A percentile compares a stretch with the other conserved stretches of the same genome.
These are phyloP conservation scores for Aselliscus stoliczkanus DNA, from an alignment of 2,797 vertebrate species.

Conservation along the genomic window DNA sequence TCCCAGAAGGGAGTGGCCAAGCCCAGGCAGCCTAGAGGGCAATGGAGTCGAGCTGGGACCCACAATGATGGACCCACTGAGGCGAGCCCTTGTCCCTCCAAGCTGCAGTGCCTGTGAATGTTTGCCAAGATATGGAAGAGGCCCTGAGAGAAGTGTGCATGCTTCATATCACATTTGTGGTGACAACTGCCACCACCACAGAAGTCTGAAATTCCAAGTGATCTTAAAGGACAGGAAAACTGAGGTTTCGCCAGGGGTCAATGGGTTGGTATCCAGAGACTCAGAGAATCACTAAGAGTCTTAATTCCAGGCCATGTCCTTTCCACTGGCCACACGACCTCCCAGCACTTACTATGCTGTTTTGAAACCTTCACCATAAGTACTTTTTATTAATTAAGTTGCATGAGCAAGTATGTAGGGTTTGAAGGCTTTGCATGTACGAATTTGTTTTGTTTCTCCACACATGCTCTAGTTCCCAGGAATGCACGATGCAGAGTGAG, in stretches of 20 bases:
- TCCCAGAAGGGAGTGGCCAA: neutral
- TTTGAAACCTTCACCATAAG: neutral
- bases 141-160: neutral
- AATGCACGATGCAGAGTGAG: neutral
- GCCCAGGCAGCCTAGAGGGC: neutral
- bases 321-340: neutral
- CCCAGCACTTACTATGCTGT: neutral
- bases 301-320: neutral
- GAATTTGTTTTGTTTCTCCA: conserved; percentile 35
- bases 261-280: neutral
- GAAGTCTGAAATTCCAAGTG: neutral
- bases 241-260: neutral
- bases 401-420: neutral
- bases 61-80: accelerated
- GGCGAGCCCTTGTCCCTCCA: neutral
- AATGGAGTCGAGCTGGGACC: neutral
- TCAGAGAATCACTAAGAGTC: neutral
- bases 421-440: neutral
- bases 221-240: neutral
- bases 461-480: neutral
- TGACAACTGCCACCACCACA: neutral
- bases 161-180: neutral
- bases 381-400: neutral
- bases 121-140: neutral
- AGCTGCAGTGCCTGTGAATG: neutral